Base-by-base conservation (phyloP, 2,113 vertebrate species). In the Canis aureus region DNA sequence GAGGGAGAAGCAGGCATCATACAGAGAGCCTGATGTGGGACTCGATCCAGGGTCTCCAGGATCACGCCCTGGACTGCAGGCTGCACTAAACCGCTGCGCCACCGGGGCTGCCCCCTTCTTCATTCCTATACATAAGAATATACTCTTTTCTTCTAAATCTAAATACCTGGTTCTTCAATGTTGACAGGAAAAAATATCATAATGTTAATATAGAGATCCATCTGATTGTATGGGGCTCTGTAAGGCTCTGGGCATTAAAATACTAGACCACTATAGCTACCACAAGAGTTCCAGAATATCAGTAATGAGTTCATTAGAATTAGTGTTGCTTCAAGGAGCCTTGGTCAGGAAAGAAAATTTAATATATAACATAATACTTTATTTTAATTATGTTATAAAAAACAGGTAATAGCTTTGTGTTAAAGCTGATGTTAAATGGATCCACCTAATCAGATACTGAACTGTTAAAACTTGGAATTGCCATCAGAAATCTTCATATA, bases 291-390 rank as follows among this genome's bases (percentile, higher is more conserved):
- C 81, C 27, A 91, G 49, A 85, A 43, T 80, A 92, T 89, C 71
- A 94, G 32, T 94, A 91, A 91, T 74, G 49, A 95, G 12, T 89
- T 95, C 71, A 94, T 2, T 22, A 95, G 51, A 74, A 66, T 22
- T 90, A 83, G 27, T 96, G 51, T 89, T 94, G 10, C 29, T 60
- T 91, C 74, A 95, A 32, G 66, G 17, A 91, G 17, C 19, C 51
- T 23, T n/a, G 16, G 11, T n/a, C 17, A 95, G 53, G 4, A 67
- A 83, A 55, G 1, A 73, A 94, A 32, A 94, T 94, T 92, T 93
- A 96, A 91, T 88, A 85, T 43, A 79, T 74, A 55, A 62, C 71
- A 80, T 78, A 89, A 83, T 80, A 67, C 11, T 35, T 91, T 32
- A 83, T 73, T 91, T 69, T 85, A 80, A 94, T 74, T 73, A 64